Evolutionary conservation across 1,140 invertebrate genomes (phyloP), one percentile per base, ranked within the genome.

Genomic region (Panulirus ornatus): DNA sequence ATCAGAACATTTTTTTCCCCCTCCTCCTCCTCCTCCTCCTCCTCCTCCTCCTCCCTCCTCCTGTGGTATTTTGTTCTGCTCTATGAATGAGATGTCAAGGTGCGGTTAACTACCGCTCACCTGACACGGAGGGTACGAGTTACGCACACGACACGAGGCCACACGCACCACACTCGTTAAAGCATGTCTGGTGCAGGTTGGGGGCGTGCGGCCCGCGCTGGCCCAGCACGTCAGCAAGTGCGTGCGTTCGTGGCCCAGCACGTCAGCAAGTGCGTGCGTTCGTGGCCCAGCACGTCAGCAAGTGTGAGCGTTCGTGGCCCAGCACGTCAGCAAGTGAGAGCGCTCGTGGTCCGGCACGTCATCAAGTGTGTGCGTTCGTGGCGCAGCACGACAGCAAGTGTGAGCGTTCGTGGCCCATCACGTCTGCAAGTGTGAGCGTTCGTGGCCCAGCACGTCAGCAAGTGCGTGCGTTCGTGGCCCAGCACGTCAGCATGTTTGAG

Each of bases 1-100:
- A 78, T 78, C 44, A 78, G 44, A 78, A 78, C 9, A 44, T 78
- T 78, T 11, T n/a, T 47, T 42, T 19, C 75, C 11, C 44, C 40
- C 1, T 19, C 19, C 5, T 30, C 8, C n/a, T 22, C 54, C 54
- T 58, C 11, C 14, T 58, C 54, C 54, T 22, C 44, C 16, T 66
- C 19, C 19, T 58, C 19, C 19, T 54, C 5, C 16, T 22, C 5
- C 16, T 9, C 22, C 22, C 27, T 5, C 58, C 27, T 19, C 1
- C 6, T 8, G 58, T 27, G 8, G 58, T 5, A 66, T 27, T 66
- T 66, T 30, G 58, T n/a, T 66, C 58, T 30, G 11, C n/a, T n/a
- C 58, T 66, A 66, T 66, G 58, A 66, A 66, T 30, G 58, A 66
- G 27, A 66, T 30, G 58, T 66, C 58, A 9, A 8, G 30, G 1